Evolutionary conservation across 2,113 vertebrate genomes (phyloP), one percentile per base, ranked within the genome.

Genomic region (Cheirogaleus medius): DNA sequence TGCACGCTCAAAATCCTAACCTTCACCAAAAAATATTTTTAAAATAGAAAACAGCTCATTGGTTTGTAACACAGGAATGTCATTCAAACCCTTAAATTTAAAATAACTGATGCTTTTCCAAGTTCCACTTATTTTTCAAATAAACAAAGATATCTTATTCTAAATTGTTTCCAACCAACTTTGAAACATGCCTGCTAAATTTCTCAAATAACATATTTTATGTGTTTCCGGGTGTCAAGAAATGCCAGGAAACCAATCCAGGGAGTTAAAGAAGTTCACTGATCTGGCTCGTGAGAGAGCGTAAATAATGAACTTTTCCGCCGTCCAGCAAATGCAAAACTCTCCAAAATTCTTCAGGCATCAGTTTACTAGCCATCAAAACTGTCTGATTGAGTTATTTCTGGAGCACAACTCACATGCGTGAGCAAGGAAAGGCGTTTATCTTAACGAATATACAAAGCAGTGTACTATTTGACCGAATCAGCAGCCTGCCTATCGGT

Each of bases 111-210:
- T 13, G 73, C 90, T 97, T 96, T 97, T 98, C 98, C 98, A 98
- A 98, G 97, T 98, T 98, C 98, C 87, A 95, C 97, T 98, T 96
- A 97, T 97, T 97, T 98, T 97, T 97, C 98, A 97, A 93, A 98
- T 98, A 98, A 98, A 98, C 98, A 98, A 47, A 97, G 87, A 97
- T 98, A 98, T 98, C 98, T 91, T 92, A 47, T 97, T 98, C 97
- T 95, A 98, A 97, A 98, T 97, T 98, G 96, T 98, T 98, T 98
- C 98, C 98, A 98, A 90, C 93, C 97, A 98, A 91, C 95, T 97
- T 98, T 97, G 77, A 97, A 98, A 98, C 66, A 83, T 5, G 94
- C 88, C 90, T 96, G 87, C 78, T 97, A 91, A 90, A 85, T 96
- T 98, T 98, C 97, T 98, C 97, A 96, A 98, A 97, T 97, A 94